phyloP scores from a whole-genome alignment of 2,797 vertebrate genomes.

The Takifugu rubripes region DNA sequence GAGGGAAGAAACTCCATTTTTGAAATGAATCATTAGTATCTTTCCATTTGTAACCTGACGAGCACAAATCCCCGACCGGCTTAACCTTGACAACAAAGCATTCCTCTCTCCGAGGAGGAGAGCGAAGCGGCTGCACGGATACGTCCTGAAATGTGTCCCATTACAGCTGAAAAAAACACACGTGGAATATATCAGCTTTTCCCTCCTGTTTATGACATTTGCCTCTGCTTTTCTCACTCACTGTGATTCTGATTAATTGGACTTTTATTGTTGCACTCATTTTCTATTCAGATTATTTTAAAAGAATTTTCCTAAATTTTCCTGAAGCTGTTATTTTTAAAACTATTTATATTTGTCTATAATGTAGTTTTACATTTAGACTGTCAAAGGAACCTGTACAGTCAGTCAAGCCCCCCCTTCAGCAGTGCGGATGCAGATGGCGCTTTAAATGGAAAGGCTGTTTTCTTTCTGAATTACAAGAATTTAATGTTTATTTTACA shows the following conservation, averaged over 20 bases:
- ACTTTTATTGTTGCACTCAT: background rate
- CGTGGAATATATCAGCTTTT: too few relatives aligned
- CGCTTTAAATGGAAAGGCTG: conserved; percentile 47
- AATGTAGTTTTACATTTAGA: too few relatives aligned
- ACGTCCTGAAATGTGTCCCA: conserved; percentile 59
- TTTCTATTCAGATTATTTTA: background rate
- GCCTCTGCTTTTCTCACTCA: background rate
- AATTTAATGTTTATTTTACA: conserved; percentile 84
- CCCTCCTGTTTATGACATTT: background rate
- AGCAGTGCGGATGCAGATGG: too few relatives aligned
- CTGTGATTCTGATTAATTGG: background rate
- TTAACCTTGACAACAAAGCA: conserved; percentile 69
- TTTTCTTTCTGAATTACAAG: conserved; percentile 68
- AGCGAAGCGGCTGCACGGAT: conserved; percentile 43
- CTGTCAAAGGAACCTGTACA: conserved; percentile 41
- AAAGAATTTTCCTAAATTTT: background rate
- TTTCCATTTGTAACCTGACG: conserved; percentile 61
- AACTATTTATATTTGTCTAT: background rate
- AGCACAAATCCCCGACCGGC: conserved; percentile 48
- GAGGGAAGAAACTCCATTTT: conserved; percentile 36
- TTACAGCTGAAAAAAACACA: conserved; percentile 38
- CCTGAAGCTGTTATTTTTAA: background rate
- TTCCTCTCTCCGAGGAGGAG: conserved; percentile 57
- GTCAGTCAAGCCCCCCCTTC: conserved; percentile 11
- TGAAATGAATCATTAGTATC: conserved; percentile 56